phyloP scores from a whole-genome alignment of 2,888 invertebrate genomes.

The Candidula unifasciata region DNA sequence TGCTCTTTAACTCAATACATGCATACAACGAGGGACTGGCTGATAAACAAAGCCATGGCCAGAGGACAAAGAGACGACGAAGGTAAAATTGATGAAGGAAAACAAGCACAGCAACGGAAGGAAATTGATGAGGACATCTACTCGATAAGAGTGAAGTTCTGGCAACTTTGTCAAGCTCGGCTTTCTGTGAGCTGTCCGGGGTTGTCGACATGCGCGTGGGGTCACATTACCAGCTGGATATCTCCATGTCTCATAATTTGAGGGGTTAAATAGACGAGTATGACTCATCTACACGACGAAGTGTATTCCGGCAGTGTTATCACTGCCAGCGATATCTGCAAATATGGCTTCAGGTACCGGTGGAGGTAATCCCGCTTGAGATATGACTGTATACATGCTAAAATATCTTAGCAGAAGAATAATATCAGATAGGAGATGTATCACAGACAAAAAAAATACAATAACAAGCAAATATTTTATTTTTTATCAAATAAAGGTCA shows the following conservation, averaged over 20 bases:
- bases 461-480: too few relatives aligned
- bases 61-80: background rate
- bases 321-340: too few relatives aligned
- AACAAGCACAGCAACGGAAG: background rate
- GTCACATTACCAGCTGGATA: background rate
- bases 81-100: slow-evolving; percentile 18
- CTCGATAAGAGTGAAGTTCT: slow-evolving; percentile 16
- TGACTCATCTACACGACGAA: background rate
- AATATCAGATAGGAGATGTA: too few relatives aligned
- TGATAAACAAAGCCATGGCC: background rate
- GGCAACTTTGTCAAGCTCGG: slow-evolving; percentile 10
- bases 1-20: too few relatives aligned
- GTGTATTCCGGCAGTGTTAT: background rate
- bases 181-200: slow-evolving; percentile 15
- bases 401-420: too few relatives aligned
- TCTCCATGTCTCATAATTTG: slow-evolving; percentile 1
- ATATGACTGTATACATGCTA: background rate
- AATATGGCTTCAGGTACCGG: too few relatives aligned
- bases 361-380: too few relatives aligned
- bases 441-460: too few relatives aligned
- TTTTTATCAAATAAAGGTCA: too few relatives aligned
- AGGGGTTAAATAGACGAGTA: slow-evolving; percentile 3
- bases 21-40: background rate
- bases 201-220: background rate
- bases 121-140: slow-evolving; percentile 28